Base-by-base conservation (phyloP, 2,113 vertebrate species). In the Chaetorhynchus papuensis region DNA sequence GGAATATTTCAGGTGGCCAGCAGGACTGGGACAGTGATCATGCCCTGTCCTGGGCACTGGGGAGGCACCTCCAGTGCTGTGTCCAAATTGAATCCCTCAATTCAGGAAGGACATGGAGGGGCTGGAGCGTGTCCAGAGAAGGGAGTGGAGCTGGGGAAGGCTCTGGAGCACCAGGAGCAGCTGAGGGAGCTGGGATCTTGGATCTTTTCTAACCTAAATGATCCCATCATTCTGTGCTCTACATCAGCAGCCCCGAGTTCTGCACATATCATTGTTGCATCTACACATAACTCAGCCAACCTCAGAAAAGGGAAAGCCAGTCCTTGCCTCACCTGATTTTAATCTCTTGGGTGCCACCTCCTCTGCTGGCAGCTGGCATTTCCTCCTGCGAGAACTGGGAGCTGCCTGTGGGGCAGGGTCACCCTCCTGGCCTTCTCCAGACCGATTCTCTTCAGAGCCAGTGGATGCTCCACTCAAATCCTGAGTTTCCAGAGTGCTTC, bases 321-420 rank as follows among this genome's bases (percentile, higher is more conserved):
- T 10, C n/a, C 17, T 72, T n/a, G 54, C 23, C 91, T 96, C 92
- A 98, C 97, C 97, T 94, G 93, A n/a, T 87, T 88, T 97, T 1
- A 76, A 3, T 11, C 60, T 90, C 72, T 97, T 97, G 79, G 95
- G 21, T 23, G 90, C 41, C 1, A 75, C 27, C 0, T 66, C 80
- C 19, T 81, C 86, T 49, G 66, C 74, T 76, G 91, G 56, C 66
- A 78, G 23, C 18, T 15, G 76, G 22, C 52, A 28, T 19, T 44
- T 95, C 47, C 91, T 86, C 2, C 50, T 84, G 59, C 47, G 59
- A 37, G 69, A 33, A 23, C 31, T 2, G 16, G 90, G 27, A 6
- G 66, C 2, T 70, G 50, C 24, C 60, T 24, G 69, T 5, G 17
- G 31, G 3, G 39, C 1, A 26, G 81, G 41, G 52, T 11, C 75